phyloP scores from a whole-genome alignment of 2,888 invertebrate species.

The Leptarthrus brevirostris region DNA sequence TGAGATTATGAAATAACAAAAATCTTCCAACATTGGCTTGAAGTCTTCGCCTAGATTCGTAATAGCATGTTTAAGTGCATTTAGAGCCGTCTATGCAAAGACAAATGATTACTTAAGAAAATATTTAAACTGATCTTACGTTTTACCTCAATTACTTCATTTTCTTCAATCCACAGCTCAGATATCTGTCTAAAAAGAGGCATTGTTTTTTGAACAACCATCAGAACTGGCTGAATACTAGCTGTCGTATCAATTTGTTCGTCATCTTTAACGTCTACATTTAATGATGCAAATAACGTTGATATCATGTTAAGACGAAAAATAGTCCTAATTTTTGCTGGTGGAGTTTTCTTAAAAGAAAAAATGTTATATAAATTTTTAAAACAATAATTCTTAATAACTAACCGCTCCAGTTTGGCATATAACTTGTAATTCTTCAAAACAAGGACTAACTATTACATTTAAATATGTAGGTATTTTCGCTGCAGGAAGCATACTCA shows the following conservation, averaged over 20 bases:
- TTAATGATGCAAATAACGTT: constrained; percentile 73
- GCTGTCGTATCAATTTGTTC: constrained; percentile 61
- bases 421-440: constrained; percentile 72
- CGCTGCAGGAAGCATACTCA: constrained; percentile 74
- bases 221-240: constrained; percentile 70
- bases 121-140: constrained; percentile 53
- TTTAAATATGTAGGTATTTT: constrained; percentile 78
- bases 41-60: constrained; percentile 78
- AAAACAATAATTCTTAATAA: constrained; percentile 43
- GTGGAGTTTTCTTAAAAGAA: constrained; percentile 66
- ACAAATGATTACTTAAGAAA: background rate
- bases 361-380: background rate
- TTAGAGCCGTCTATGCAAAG: constrained; percentile 75
- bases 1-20: constrained; percentile 75
- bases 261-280: constrained; percentile 67
- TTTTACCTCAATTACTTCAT: constrained; percentile 75
- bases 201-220: constrained; percentile 73
- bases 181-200: constrained; percentile 73
- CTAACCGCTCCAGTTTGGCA: constrained; percentile 69
- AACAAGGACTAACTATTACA: constrained; percentile 75
- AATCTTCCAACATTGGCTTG: constrained; percentile 74
- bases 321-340: constrained; percentile 69
- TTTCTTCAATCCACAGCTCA: constrained; percentile 73
- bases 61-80: constrained; percentile 79
- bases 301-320: constrained; percentile 77